Evolutionary conservation across 2,113 vertebrate species (phyloP).

Genomic region (Talpa occidentalis): DNA sequence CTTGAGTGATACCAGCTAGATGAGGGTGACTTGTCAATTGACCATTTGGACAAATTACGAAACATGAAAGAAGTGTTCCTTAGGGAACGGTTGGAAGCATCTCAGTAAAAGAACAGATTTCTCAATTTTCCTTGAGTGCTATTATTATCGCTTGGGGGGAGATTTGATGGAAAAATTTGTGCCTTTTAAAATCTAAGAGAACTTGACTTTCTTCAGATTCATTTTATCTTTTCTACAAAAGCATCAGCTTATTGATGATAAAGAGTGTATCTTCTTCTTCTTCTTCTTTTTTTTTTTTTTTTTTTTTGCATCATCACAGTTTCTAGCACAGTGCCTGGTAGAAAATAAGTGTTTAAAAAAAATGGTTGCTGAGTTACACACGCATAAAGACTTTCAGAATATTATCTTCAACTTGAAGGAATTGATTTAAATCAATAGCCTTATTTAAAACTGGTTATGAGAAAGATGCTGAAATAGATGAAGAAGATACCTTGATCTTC

Average conservation of each 20-base stretch:
- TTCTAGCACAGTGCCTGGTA: background rate
- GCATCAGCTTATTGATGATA: background rate
- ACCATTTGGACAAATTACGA: background rate
- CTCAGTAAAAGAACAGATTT: slow-evolving; percentile 34
- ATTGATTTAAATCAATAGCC: background rate
- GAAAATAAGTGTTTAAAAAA: background rate
- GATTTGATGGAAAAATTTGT: background rate
- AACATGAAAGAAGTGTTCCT: background rate
- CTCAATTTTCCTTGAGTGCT: background rate
- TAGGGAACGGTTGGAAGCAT: background rate
- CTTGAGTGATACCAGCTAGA: background rate
- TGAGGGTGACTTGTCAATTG: background rate
- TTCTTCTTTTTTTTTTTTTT: no score
- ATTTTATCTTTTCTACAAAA: background rate
- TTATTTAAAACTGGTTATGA: slow-evolving; percentile 11
- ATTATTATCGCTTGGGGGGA: background rate
- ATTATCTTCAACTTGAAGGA: background rate
- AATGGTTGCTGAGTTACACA: background rate
- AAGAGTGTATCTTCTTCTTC: background rate
- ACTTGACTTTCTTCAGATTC: slow-evolving; percentile 12
- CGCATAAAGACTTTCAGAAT: background rate
- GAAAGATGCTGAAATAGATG: slow-evolving; percentile 15
- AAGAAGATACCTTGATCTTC: background rate
- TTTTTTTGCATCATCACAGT: background rate
- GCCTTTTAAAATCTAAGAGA: background rate